Evolutionary conservation across 2,113 vertebrate genomes (phyloP).

Genomic region (Aspiorhynchus laticeps): DNA sequence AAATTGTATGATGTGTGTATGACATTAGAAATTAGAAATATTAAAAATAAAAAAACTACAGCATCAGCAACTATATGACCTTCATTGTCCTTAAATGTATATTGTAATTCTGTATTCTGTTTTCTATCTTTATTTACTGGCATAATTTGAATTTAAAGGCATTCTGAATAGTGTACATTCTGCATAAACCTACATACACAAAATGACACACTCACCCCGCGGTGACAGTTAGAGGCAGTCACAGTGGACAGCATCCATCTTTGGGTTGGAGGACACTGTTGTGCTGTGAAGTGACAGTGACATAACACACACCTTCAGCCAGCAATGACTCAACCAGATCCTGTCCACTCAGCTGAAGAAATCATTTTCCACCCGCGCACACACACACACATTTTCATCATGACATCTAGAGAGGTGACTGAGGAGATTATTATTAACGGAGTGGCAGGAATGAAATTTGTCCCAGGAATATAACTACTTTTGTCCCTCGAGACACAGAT

Average conservation of each 20-base stretch:
- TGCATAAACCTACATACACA: not conserved
- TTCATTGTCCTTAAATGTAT: too few relatives aligned
- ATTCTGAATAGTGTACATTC: not conserved
- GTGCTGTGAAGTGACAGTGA: conserved; percentile 41
- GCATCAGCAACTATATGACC: too few relatives aligned
- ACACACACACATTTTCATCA: conserved; percentile 39
- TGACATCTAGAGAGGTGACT: not conserved
- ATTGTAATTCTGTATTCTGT: not conserved
- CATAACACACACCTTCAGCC: conserved; percentile 39
- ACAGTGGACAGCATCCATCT: conserved; percentile 36
- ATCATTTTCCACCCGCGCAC: conserved; percentile 8
- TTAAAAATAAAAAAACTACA: too few relatives aligned
- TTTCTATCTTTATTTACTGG: not conserved
- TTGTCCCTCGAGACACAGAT: conserved; percentile 25
- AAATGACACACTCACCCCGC: not conserved
- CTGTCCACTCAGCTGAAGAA: conserved; percentile 33
- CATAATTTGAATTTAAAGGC: not conserved
- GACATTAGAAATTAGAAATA: too few relatives aligned
- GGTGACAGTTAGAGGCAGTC: conserved; percentile 7
- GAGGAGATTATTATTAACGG: conserved; percentile 34
- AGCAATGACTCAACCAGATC: conserved; percentile 50
- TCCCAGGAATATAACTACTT: conserved; percentile 23
- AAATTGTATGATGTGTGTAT: too few relatives aligned
- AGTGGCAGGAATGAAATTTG: conserved; percentile 23
- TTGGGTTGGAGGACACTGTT: conserved; percentile 33